Evolutionary conservation across 2,888 invertebrate species (phyloP).

Genomic region (Gari tellinella): DNA sequence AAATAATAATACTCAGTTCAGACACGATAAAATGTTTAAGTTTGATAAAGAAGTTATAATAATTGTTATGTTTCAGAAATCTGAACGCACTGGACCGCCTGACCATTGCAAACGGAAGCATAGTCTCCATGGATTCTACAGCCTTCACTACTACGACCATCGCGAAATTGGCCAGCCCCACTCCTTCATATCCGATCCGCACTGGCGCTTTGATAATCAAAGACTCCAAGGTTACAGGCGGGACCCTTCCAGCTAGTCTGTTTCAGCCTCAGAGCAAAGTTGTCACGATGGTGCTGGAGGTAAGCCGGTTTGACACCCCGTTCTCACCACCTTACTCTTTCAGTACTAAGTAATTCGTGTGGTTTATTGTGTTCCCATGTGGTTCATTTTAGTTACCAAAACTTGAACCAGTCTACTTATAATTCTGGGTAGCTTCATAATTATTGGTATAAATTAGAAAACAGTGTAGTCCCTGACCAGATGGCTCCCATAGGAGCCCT

Average conservation of each 20-base stretch:
- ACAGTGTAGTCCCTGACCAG: no score
- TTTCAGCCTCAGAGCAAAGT: conserved; percentile 19
- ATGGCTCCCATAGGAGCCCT: no score
- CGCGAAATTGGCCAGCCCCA: conserved; percentile 18
- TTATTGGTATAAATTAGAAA: no score
- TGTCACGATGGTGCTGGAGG: conserved; percentile 31
- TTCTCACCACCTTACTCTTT: no score
- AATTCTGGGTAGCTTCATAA: no score
- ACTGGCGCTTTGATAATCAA: conserved; percentile 37
- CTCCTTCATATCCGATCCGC: conserved; percentile 23
- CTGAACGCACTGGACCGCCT: conserved; percentile 47
- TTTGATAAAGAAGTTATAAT: no score
- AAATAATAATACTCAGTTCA: no score
- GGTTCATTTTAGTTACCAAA: neutral
- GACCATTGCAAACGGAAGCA: conserved; percentile 55
- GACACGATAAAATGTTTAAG: no score
- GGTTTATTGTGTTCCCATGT: no score
- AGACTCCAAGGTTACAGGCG: conserved; percentile 29
- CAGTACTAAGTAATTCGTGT: neutral
- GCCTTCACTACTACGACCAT: conserved; percentile 44
- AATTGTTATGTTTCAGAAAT: conserved; percentile 19
- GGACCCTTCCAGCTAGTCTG: conserved; percentile 15
- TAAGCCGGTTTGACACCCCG: neutral
- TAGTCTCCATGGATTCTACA: conserved; percentile 37
- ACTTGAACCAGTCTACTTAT: no score